phyloP scores from a whole-genome alignment of 2,888 invertebrate genomes.

The Phania funesta region DNA sequence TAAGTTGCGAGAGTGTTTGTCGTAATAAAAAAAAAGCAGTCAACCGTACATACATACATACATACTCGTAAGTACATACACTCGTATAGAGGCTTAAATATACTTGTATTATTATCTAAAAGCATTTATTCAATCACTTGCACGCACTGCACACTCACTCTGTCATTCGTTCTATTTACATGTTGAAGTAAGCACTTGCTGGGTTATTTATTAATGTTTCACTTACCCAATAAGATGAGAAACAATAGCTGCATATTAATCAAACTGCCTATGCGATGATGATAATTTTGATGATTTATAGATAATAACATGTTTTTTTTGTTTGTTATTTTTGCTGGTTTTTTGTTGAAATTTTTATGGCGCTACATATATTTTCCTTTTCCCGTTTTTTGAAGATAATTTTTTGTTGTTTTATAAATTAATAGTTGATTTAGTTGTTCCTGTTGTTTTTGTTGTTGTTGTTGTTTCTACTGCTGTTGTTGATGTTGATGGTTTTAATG shows the following conservation, averaged over 20 bases:
- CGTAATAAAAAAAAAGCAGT: too few relatives aligned
- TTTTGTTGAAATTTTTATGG: not conserved
- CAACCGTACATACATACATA: not conserved
- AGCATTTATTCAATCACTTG: conserved; percentile 32
- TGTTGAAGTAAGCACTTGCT: not conserved
- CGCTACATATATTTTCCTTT: too few relatives aligned
- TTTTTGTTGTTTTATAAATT: conserved; percentile 3
- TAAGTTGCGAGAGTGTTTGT: not conserved
- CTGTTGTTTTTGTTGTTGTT: not conserved
- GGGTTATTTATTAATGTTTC: conserved; percentile 19
- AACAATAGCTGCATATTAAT: conserved; percentile 67
- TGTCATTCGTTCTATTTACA: not conserved
- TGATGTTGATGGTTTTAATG: conserved; percentile 58
- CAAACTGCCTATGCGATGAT: conserved; percentile 64
- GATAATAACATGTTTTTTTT: conserved; percentile 60
- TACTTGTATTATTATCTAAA: not conserved
- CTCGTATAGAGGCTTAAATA: not conserved
- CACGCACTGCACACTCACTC: not conserved
- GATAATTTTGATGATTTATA: conserved; percentile 59
- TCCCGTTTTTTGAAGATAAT: conserved; percentile 1
- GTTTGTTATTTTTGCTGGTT: not conserved
- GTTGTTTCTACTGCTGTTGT: not conserved
- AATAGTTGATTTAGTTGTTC: not conserved
- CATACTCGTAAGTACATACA: too few relatives aligned
- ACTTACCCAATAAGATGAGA: conserved; percentile 67